phyloP scores from a whole-genome alignment of 2,113 vertebrate genomes.

The Pygoscelis adeliae region DNA sequence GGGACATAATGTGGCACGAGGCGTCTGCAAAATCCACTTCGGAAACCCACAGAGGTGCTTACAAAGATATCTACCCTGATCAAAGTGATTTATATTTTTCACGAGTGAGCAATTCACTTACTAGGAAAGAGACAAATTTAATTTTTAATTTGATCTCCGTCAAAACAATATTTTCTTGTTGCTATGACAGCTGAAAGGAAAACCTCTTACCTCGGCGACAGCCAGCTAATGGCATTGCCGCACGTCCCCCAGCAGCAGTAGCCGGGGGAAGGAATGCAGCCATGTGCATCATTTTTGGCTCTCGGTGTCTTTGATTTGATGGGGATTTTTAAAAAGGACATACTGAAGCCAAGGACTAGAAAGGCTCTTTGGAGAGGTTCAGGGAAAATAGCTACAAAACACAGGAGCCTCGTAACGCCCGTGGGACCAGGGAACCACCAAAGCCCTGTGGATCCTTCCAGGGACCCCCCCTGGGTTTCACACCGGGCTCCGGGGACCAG shows the following conservation, averaged over 20 bases:
- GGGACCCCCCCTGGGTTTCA: background rate
- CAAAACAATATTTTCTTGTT: constrained; percentile 65
- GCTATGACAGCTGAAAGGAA: constrained; percentile 51
- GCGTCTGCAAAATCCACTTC: background rate
- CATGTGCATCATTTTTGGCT: background rate
- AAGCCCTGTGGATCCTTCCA: fast-evolving
- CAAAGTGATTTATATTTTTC: constrained; percentile 42
- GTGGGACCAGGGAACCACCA: fast-evolving
- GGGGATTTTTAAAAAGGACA: background rate
- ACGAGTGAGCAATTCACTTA: constrained; percentile 43
- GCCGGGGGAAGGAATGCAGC: background rate
- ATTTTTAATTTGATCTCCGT: constrained; percentile 49
- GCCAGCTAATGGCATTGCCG: background rate
- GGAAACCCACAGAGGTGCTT: constrained; percentile 16
- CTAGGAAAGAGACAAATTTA: constrained; percentile 40
- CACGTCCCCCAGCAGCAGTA: background rate
- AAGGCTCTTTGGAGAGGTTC: background rate
- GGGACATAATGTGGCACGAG: background rate
- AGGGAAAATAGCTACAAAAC: background rate
- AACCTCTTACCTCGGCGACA: background rate
- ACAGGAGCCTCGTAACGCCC: fast-evolving
- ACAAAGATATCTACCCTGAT: background rate
- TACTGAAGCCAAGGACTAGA: background rate
- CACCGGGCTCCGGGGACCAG: background rate
- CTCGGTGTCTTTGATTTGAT: background rate